Percentiles rank a stretch among this genome's conserved stretches.
Evolutionary conservation across 2,113 vertebrate genomes (phyloP).

Genomic region (Cephalopterus ornatus): DNA sequence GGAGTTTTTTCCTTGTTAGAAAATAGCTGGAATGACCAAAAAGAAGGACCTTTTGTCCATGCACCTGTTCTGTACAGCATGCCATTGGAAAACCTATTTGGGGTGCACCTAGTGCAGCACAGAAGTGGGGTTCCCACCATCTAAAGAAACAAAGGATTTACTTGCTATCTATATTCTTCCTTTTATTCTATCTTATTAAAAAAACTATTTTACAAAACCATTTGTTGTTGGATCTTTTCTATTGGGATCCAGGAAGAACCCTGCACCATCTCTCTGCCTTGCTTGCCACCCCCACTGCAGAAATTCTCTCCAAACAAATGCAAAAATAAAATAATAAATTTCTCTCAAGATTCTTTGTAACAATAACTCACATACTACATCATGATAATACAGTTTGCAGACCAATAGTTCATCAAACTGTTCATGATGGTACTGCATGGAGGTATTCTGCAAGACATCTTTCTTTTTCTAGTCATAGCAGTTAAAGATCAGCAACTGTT

Average conservation of each 20-base stretch:
- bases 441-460: not conserved
- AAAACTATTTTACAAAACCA: not conserved
- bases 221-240: not conserved
- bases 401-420: not conserved
- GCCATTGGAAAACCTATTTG: not conserved
- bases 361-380: not conserved
- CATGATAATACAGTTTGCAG: not conserved
- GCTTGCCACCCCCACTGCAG: not conserved
- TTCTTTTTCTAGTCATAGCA: not conserved
- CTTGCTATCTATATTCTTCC: not conserved
- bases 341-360: not conserved
- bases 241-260: not conserved
- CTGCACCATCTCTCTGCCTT: not conserved
- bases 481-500: not conserved
- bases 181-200: not conserved
- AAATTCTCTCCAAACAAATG: not conserved
- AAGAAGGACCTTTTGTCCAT: not conserved
- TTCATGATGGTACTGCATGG: not conserved
- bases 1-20: not conserved
- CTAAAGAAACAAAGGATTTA: not conserved
- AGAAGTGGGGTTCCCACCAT: not conserved
- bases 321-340: not conserved
- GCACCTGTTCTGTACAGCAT: rapidly evolving
- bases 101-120: not conserved
- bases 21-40: not conserved